These are phyloP conservation scores for Onychostruthus taczanowskii DNA, from an alignment of 2,113 vertebrate genomes.

Conservation along the genomic window DNA sequence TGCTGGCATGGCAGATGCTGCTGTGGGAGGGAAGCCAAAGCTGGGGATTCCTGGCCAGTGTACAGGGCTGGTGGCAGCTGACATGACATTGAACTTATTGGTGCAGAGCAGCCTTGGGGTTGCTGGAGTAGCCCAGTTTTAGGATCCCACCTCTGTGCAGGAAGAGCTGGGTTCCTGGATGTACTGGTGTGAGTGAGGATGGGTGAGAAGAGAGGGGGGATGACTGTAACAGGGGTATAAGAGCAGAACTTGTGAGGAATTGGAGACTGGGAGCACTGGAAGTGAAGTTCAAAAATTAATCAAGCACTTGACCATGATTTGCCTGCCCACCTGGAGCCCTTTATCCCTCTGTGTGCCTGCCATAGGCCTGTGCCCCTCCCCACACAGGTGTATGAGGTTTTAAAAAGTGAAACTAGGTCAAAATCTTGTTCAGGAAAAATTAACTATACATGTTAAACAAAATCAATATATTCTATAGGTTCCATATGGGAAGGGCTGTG, in stretches of 20 bases:
- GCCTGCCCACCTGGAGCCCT: not conserved
- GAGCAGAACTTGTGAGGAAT: not conserved
- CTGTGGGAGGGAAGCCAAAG: not conserved
- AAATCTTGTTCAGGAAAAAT: not conserved
- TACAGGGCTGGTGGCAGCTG: not conserved
- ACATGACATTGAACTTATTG: accelerated
- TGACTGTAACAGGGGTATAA: not conserved
- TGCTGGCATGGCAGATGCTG: not conserved
- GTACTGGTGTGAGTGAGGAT: not conserved
- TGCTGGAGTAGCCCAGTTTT: not conserved
- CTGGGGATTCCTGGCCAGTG: not conserved
- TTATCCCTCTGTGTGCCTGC: not conserved
- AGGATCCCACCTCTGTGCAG: not conserved
- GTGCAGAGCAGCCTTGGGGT: not conserved
- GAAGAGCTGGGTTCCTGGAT: not conserved
- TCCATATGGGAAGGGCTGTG: not conserved
- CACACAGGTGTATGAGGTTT: not conserved
- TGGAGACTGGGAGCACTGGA: accelerated
- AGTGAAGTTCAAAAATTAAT: not conserved
- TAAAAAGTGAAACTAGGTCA: not conserved
- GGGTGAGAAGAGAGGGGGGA: not conserved
- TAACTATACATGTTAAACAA: not conserved
- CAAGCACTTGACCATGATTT: not conserved
- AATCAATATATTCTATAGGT: not conserved
- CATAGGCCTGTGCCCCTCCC: not conserved